Base-by-base conservation (phyloP, 92 coral and sea anemone species). In the Montipora capitata region DNA sequence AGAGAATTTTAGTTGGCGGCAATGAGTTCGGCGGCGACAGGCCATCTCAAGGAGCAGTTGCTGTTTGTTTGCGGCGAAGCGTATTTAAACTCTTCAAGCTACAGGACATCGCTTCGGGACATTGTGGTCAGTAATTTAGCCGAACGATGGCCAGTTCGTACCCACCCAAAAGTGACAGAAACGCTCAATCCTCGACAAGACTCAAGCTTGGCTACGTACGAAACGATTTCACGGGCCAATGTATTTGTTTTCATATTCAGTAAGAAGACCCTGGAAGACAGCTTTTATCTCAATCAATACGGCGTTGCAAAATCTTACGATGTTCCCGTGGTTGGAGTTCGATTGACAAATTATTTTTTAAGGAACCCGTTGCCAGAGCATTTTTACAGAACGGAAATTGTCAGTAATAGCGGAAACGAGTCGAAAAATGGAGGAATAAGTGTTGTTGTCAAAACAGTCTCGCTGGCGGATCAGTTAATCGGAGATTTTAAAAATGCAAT, bases 311-410 rank as follows among this genome's bases (percentile, higher is more conserved):
- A 94, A 77, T 92, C 99, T 4, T 92, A 92, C 87, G 94, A 96
- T 65, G 87, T 98, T 2, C 95, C 99, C 0, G 94, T 98, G 2
- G 92, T 98, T 14, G 99, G 99, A 5, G 80, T 98, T 15, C 91
- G 99, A 41, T 87, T 92, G 74, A 96, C 99, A 14, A 98, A 94
- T 59, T 98, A 94, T 41, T 94, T 98, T 77, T 80, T 98, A 94
- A 98, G 98, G 12, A 96, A 93, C 76, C 98, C 98, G 5, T 79
- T 98, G 18, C 99, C 99, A 4, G 99, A 96, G 62, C 96, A 98
- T n/a, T 98, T 84, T 82, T 96, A 98, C 86, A 75, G 93, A 67
- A 98, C 99, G 8, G 99, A 98, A 64, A 91, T 98, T 56, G 93
- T 98, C 68, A 95, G 93, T 75, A 91, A 94, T 45, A 92, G 93